phyloP scores from a whole-genome alignment of 2,888 invertebrate genomes.

The Drosophila atroscutellata region DNA sequence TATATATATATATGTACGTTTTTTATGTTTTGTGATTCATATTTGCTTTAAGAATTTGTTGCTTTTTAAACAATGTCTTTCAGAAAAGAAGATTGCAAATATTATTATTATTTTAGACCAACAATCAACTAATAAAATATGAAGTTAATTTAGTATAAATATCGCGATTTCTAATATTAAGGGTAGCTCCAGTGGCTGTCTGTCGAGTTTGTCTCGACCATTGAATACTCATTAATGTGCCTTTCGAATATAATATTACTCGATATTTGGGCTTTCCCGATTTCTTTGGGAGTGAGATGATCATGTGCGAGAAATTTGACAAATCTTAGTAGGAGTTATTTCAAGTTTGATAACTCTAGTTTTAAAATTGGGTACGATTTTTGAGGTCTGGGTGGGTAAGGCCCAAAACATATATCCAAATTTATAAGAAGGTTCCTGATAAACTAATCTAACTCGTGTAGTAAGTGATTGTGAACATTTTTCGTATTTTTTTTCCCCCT shows the following conservation, averaged over 20 bases:
- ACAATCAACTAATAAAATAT: neutral
- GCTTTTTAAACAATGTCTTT: neutral
- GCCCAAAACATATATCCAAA: neutral
- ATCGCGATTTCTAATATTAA: neutral
- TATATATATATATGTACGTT: no score
- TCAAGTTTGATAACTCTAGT: neutral
- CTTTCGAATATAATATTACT: neutral
- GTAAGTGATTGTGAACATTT: neutral
- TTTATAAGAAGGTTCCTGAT: neutral
- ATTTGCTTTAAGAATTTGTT: neutral
- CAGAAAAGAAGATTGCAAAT: neutral
- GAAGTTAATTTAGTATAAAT: neutral
- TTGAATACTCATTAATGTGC: neutral
- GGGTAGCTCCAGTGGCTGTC: neutral
- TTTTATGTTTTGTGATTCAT: no score
- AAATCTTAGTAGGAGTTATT: no score
- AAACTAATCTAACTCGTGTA: neutral
- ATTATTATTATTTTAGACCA: neutral
- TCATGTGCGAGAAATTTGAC: neutral
- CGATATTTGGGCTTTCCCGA: neutral
- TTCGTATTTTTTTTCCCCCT: no score
- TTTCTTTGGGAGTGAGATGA: neutral
- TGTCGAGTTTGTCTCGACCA: neutral
- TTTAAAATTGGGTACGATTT: neutral
- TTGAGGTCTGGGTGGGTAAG: neutral